phyloP scores from a whole-genome alignment of 2,888 invertebrate species.

The Stomorhina lunata region DNA sequence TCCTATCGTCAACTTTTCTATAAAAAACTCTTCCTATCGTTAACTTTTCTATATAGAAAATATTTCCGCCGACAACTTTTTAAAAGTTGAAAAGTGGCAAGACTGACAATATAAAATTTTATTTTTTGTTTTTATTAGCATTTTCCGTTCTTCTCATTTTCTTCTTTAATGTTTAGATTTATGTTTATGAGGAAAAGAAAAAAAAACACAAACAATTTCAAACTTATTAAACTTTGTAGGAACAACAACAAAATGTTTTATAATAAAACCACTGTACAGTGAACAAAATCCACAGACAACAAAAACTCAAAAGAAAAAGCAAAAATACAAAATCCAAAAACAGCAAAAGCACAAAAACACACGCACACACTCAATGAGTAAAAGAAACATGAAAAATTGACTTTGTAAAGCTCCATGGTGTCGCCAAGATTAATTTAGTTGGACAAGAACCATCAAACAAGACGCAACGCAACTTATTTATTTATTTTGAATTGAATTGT shows the following conservation, averaged over 20 bases:
- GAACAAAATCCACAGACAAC: not conserved
- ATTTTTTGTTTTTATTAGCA: not conserved
- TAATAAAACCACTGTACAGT: not conserved
- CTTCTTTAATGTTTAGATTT: constrained; percentile 10
- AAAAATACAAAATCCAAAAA: constrained; percentile 19
- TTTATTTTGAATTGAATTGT: too few species aligned
- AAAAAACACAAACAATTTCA: constrained; percentile 9
- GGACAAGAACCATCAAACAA: constrained; percentile 59
- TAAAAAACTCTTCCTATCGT: too few species aligned
- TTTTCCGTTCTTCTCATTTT: not conserved
- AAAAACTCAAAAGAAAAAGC: constrained; percentile 9
- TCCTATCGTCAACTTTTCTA: too few species aligned
- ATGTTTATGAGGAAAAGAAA: too few species aligned
- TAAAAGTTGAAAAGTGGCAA: too few species aligned
- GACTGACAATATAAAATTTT: too few species aligned
- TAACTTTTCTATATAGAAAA: too few species aligned
- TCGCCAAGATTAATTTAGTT: constrained; percentile 60
- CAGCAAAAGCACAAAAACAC: constrained; percentile 13
- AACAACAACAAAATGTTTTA: not conserved
- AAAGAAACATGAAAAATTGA: constrained; percentile 26
- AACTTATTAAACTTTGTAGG: not conserved
- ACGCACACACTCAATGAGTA: constrained; percentile 10
- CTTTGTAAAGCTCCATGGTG: constrained; percentile 62
- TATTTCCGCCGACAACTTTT: too few species aligned
- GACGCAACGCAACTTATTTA: constrained; percentile 36